A percentile compares a stretch with the other conserved stretches of the same genome.
phyloP scores from a whole-genome alignment of 2,888 invertebrate genomes.

The Amblyjoppa fuscipennis region DNA sequence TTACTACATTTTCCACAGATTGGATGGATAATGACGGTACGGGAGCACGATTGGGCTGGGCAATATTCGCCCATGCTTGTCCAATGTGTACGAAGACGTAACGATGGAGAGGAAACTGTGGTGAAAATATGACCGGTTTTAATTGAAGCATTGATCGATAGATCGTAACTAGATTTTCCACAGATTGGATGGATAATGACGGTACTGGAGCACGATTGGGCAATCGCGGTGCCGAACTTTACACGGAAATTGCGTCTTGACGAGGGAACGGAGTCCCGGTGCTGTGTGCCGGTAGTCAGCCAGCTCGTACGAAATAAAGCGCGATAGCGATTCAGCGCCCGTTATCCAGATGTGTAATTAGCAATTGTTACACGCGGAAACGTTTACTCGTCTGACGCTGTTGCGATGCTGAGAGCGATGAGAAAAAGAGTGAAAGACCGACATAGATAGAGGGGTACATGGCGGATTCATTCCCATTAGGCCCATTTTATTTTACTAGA shows the following conservation, averaged over 20 bases:
- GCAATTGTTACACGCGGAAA: conserved; percentile 71
- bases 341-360: conserved; percentile 66
- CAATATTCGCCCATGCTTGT: no score
- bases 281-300: not conserved
- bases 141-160: no score
- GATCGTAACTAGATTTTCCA: not conserved
- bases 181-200: conserved; percentile 11
- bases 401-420: conserved; percentile 2
- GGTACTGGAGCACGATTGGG: conserved; percentile 21
- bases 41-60: not conserved
- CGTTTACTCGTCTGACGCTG: conserved; percentile 51
- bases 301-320: conserved; percentile 35
- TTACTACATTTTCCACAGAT: no score
- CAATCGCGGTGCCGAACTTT: not conserved
- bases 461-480: conserved; percentile 56
- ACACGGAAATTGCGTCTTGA: conserved; percentile 4
- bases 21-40: not conserved
- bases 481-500: conserved; percentile 49
- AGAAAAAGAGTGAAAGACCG: conserved; percentile 23
- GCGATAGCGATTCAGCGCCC: conserved; percentile 60
- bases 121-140: no score
- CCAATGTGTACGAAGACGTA: no score
- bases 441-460: conserved; percentile 22
- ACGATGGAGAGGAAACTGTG: no score
- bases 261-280: conserved; percentile 1